Evolutionary conservation across 2,888 invertebrate genomes (phyloP).

Genomic region (Cetonia aurata): DNA sequence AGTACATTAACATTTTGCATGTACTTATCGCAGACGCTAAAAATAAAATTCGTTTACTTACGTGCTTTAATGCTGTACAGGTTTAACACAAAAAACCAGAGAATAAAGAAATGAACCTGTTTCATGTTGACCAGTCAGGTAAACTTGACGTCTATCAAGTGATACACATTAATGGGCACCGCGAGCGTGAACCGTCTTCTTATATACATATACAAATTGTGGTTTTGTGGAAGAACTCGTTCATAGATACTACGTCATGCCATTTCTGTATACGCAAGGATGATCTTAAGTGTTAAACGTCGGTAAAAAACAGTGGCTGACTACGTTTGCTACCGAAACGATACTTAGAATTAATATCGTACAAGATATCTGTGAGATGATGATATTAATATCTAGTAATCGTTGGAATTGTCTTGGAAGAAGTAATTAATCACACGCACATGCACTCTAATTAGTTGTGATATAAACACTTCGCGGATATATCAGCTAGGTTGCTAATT

Average conservation of each 20-base stretch:
- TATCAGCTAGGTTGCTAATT: too few relatives aligned
- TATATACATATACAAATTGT: conserved; percentile 30
- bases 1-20: not conserved
- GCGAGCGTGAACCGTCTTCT: conserved; percentile 10
- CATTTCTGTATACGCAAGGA: not conserved
- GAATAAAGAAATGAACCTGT: not conserved
- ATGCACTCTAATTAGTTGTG: too few relatives aligned
- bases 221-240: conserved; percentile 30
- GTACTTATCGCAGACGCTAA: not conserved
- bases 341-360: conserved; percentile 10
- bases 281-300: not conserved
- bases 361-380: too few relatives aligned
- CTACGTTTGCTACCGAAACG: not conserved
- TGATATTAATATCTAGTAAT: too few relatives aligned
- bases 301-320: not conserved
- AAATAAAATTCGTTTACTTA: conserved; percentile 4
- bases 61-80: conserved; percentile 16
- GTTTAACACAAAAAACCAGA: conserved; percentile 8
- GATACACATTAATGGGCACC: conserved; percentile 5
- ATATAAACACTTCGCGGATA: too few relatives aligned
- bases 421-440: too few relatives aligned
- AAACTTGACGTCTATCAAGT: conserved; percentile 7
- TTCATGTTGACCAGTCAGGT: not conserved
- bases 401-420: too few relatives aligned
- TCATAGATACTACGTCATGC: conserved; percentile 11